Conservation (phyloP, 2,888 invertebrate species). For the Terebella lapidaria region DNA sequence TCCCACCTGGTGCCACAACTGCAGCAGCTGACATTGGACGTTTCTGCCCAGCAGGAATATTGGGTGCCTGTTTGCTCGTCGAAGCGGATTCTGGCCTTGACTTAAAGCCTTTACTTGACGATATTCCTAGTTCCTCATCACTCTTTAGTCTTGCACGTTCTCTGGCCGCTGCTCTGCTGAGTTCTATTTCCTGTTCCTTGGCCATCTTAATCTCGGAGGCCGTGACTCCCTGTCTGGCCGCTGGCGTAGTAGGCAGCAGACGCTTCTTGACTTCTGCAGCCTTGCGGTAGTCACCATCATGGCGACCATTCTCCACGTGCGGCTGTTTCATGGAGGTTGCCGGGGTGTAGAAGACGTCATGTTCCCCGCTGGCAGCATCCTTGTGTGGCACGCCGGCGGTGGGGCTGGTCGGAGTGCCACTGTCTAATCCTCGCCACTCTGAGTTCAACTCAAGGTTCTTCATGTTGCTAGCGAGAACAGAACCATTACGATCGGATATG, state of each 20-base stretch:
- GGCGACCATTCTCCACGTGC: background rate
- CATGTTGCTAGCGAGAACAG: background rate
- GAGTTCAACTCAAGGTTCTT: conserved; percentile 7
- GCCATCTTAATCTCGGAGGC: background rate
- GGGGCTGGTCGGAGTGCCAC: conserved; percentile 12
- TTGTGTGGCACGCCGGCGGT: conserved; percentile 14
- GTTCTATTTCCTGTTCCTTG: background rate
- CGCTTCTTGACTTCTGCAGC: background rate
- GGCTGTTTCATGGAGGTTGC: conserved; percentile 3
- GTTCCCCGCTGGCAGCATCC: conserved; percentile 12
- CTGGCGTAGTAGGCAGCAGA: background rate
- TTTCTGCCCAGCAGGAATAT: background rate
- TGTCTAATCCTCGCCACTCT: conserved; percentile 13
- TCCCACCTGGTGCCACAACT: background rate
- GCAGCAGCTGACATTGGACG: background rate
- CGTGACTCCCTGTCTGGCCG: background rate
- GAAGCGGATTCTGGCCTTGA: background rate
- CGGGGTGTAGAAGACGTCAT: conserved; percentile 9
- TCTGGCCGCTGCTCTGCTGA: background rate
- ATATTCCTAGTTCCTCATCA: background rate
- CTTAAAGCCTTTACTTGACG: background rate
- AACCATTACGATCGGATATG: no score
- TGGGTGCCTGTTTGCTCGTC: background rate
- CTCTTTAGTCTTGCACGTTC: background rate
- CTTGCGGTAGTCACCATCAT: background rate